These are phyloP conservation scores for Pyrocephalus nanus DNA, from an alignment of 2,797 vertebrate genomes.

Conservation along the genomic window DNA sequence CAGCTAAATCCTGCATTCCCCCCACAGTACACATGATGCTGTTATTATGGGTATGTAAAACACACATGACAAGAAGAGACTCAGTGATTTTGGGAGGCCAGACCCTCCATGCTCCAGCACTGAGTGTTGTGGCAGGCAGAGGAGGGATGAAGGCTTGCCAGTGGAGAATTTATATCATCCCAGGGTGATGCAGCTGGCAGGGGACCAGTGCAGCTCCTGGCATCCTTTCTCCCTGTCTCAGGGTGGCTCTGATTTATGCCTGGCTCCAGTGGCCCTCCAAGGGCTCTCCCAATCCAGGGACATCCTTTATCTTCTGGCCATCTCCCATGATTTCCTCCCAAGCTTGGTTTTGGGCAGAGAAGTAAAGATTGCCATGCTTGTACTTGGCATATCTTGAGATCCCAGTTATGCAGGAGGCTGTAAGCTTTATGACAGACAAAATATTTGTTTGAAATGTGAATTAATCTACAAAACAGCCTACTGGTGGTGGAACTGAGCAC, in stretches of 20 bases:
- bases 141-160: background rate
- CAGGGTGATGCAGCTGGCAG: constrained; percentile 10
- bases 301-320: background rate
- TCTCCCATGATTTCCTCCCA: background rate
- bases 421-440: constrained; percentile 17
- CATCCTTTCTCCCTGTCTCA: background rate
- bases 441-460: background rate
- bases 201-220: background rate
- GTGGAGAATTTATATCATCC: background rate
- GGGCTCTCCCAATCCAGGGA: background rate
- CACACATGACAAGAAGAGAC: rapidly evolving
- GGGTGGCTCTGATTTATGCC: background rate
- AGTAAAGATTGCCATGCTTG: background rate
- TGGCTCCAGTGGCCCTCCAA: background rate
- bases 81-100: background rate
- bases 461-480: constrained; percentile 4
- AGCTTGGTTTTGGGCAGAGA: background rate
- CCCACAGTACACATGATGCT: background rate
- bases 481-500: background rate
- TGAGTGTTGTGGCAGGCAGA: background rate
- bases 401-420: constrained; percentile 10
- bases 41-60: background rate
- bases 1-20: background rate
- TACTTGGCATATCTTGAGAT: background rate
- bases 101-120: background rate